phyloP scores from a whole-genome alignment of 53 echinoderm and acorn worm species.

The Zoroaster sp. region DNA sequence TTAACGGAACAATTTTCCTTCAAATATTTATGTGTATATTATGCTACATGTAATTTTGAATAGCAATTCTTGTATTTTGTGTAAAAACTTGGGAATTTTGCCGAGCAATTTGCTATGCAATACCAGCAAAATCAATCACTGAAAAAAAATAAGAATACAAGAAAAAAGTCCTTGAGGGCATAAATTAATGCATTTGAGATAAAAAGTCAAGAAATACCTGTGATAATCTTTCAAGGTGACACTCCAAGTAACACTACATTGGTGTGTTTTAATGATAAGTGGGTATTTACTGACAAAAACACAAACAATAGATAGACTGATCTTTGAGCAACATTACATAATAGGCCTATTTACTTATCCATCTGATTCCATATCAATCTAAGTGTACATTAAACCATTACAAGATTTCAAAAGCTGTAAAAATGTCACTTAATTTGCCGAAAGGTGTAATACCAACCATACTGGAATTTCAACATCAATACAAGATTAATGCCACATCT shows the following conservation, averaged over 20 bases:
- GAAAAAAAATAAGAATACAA: too few relatives aligned
- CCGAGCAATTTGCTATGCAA: too few relatives aligned
- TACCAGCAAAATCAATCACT: too few relatives aligned
- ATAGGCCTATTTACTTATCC: background rate
- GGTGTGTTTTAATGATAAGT: background rate
- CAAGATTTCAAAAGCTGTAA: background rate
- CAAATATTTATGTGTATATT: background rate
- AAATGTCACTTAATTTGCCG: slow-evolving; percentile 4
- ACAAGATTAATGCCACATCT: background rate
- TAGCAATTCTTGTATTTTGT: too few relatives aligned
- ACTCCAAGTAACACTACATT: background rate
- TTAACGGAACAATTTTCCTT: background rate
- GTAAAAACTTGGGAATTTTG: too few relatives aligned
- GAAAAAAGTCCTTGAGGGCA: background rate
- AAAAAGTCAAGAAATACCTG: background rate
- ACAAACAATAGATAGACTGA: background rate
- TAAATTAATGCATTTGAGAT: background rate
- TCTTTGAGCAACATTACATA: background rate
- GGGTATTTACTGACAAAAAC: background rate
- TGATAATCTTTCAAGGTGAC: background rate
- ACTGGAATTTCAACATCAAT: background rate
- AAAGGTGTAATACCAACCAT: background rate
- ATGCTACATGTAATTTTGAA: too few relatives aligned
- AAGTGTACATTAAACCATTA: background rate
- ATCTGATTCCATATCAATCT: background rate